phyloP scores from a whole-genome alignment of 1,140 invertebrate species.

The Chelonus insularis region DNA sequence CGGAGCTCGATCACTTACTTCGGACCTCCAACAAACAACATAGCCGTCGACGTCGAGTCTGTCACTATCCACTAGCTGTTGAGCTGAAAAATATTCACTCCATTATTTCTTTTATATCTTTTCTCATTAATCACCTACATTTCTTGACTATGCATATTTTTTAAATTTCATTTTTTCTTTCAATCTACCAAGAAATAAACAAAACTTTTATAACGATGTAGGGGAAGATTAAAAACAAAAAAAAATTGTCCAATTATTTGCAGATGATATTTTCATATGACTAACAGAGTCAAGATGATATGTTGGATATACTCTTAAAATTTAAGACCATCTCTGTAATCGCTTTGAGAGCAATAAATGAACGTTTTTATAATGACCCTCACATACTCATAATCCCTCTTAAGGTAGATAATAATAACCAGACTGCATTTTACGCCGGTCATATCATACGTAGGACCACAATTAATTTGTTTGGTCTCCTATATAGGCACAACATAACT shows the following conservation, averaged over 20 bases:
- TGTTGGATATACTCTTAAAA: too few species aligned
- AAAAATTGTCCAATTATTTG: too few species aligned
- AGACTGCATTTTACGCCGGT: slow-evolving; percentile 4
- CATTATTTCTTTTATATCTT: neutral
- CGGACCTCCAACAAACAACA: slow-evolving; percentile 16
- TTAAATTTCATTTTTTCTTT: too few species aligned
- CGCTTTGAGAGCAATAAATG: slow-evolving; percentile 1
- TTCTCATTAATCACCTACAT: neutral
- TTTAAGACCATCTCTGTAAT: too few species aligned
- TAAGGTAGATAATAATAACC: slow-evolving; percentile 15
- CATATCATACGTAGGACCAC: neutral
- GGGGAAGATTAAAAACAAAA: too few species aligned
- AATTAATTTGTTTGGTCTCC: neutral
- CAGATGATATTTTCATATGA: too few species aligned
- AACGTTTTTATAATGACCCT: slow-evolving; percentile 4
- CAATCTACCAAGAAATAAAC: too few species aligned
- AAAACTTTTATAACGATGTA: too few species aligned
- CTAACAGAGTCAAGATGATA: too few species aligned
- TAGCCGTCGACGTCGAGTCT: neutral
- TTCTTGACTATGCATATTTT: neutral
- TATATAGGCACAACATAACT: slow-evolving; percentile 37
- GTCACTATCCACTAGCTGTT: neutral
- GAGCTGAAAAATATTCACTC: slow-evolving; percentile 14
- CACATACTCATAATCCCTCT: neutral
- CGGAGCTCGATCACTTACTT: slow-evolving; percentile 27